phyloP scores from a whole-genome alignment of 1,140 invertebrate genomes.

The Euwallacea fornicatus region DNA sequence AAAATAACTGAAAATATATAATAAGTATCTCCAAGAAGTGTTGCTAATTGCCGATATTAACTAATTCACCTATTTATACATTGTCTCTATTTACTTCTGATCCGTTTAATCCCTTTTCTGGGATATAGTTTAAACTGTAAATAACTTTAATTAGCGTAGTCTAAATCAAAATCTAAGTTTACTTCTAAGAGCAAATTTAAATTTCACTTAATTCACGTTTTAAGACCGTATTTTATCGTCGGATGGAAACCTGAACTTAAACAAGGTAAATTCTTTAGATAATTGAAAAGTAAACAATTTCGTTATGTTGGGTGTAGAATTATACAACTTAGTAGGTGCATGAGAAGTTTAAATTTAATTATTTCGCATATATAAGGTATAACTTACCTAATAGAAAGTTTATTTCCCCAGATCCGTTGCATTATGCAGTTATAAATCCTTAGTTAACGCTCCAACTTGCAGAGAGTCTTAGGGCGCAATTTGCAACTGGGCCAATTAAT shows the following conservation, averaged over 20 bases:
- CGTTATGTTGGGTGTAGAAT: background rate
- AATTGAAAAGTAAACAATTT: background rate
- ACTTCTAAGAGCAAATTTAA: background rate
- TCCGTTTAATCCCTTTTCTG: no score
- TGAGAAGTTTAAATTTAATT: background rate
- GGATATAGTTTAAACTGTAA: no score
- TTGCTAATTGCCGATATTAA: no score
- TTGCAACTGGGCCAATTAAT: slow-evolving; percentile 26
- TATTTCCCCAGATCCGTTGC: background rate
- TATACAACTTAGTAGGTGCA: background rate
- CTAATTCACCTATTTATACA: no score
- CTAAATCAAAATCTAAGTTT: no score
- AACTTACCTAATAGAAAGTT: slow-evolving; percentile 2
- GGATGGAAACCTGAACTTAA: background rate
- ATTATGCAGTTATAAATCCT: slow-evolving; percentile 1
- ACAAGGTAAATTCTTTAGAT: background rate
- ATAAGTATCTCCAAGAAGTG: no score
- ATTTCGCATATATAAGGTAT: background rate
- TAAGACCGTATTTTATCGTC: background rate
- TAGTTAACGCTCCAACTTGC: slow-evolving; percentile 5
- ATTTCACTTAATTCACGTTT: background rate
- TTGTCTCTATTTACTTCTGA: no score
- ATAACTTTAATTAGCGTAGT: no score
- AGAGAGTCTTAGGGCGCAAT: slow-evolving; percentile 18
- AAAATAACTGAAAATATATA: no score